A percentile compares a stretch with the other conserved stretches of the same genome.
Evolutionary conservation across 2,888 invertebrate species (phyloP).

Genomic region (Lasioglossum calceatum): DNA sequence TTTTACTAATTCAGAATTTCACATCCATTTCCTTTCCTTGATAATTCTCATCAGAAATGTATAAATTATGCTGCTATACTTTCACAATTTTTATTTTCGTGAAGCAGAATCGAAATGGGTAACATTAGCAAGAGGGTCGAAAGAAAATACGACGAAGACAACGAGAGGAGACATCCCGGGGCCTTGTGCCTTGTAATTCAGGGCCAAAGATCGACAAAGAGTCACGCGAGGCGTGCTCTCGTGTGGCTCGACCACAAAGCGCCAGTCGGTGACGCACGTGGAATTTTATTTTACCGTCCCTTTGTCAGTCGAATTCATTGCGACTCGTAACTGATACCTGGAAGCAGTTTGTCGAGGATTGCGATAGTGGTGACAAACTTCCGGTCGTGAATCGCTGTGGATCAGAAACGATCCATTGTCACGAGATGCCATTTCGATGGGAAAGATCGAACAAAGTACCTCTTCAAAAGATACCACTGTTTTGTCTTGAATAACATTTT

Average conservation of each 20-base stretch:
- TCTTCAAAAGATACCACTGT: neutral
- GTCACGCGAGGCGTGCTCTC: conserved; percentile 38
- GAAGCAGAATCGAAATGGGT: neutral
- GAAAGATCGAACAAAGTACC: neutral
- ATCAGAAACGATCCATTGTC: conserved; percentile 25
- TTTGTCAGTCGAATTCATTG: conserved; percentile 39
- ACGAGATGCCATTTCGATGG: conserved; percentile 4
- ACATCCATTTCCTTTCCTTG: neutral
- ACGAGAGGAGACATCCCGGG: neutral
- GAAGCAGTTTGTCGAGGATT: conserved; percentile 25
- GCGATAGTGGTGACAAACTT: conserved; percentile 45
- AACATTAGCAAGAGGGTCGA: neutral
- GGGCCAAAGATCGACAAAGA: conserved; percentile 44
- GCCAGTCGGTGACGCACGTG: conserved; percentile 20
- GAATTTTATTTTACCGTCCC: conserved; percentile 38
- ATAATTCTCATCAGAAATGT: too few relatives aligned
- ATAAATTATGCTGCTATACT: too few relatives aligned
- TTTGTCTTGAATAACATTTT: neutral
- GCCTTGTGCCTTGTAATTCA: conserved; percentile 12
- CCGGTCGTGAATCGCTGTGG: conserved; percentile 36
- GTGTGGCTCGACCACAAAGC: conserved; percentile 20
- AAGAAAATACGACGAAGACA: conserved; percentile 14
- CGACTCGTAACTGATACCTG: conserved; percentile 34
- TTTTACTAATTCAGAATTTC: neutral
- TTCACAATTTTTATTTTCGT: too few relatives aligned